Evolutionary conservation across 1,140 invertebrate species (phyloP).

Genomic region (Pogonognathellus flavescens): DNA sequence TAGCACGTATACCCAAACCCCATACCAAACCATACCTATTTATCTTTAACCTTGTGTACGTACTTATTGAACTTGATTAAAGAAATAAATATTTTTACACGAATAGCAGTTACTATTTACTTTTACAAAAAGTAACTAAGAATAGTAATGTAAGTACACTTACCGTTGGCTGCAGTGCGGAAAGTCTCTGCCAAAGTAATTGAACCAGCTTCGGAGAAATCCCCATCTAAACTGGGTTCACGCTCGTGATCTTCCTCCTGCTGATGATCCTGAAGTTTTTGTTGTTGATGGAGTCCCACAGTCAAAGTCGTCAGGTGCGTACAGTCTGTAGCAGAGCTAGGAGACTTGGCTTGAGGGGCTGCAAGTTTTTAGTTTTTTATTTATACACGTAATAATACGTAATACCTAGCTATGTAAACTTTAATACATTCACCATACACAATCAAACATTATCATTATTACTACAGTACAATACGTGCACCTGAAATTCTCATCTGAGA

Average conservation of each 20-base stretch:
- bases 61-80: not conserved
- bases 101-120: not conserved
- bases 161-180: slow-evolving; percentile 55
- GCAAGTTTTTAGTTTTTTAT: slow-evolving; percentile 43
- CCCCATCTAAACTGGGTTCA: slow-evolving; percentile 51
- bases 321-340: slow-evolving; percentile 18
- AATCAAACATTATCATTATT: too few relatives aligned
- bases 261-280: slow-evolving; percentile 49
- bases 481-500: too few relatives aligned
- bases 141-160: not conserved
- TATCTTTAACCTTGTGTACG: not conserved
- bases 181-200: slow-evolving; percentile 54
- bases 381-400: slow-evolving; percentile 28
- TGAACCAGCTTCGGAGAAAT: slow-evolving; percentile 54
- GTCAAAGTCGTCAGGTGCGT: slow-evolving; percentile 49
- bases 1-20: too few relatives aligned
- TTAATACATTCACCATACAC: slow-evolving; percentile 14
- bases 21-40: not conserved
- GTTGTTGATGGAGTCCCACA: slow-evolving; percentile 51
- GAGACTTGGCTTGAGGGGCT: slow-evolving; percentile 50
- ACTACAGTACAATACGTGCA: too few relatives aligned
- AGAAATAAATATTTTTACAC: not conserved
- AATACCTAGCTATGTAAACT: not conserved
- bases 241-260: slow-evolving; percentile 44
- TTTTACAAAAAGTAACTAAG: not conserved